These are phyloP conservation scores for Pantala flavescens DNA, from an alignment of 1,140 invertebrate genomes.

Conservation along the genomic window DNA sequence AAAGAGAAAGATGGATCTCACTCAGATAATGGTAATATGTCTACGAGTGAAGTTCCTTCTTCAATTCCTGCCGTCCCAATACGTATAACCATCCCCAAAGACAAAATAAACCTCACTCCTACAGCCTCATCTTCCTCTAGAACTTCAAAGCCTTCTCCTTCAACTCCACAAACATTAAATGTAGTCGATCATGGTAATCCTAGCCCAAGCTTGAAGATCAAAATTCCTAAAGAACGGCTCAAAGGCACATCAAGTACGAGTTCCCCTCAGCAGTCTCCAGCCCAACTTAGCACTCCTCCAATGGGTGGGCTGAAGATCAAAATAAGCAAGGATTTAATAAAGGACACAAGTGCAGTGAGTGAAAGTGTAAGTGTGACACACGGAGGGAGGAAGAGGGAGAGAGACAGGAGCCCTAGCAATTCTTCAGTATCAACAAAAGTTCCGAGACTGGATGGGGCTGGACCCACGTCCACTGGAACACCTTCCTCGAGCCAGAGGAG, in stretches of 20 bases:
- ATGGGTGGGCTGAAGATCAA: slow-evolving; percentile 26
- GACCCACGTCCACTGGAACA: slow-evolving; percentile 12
- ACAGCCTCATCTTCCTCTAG: slow-evolving; percentile 27
- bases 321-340: slow-evolving; percentile 24
- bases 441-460: slow-evolving; percentile 14
- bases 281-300: slow-evolving; percentile 23
- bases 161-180: slow-evolving; percentile 20
- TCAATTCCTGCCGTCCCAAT: slow-evolving; percentile 35
- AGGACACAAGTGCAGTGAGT: slow-evolving; percentile 20
- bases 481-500: background rate
- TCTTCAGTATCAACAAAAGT: slow-evolving; percentile 21
- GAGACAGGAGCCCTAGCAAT: slow-evolving; percentile 21
- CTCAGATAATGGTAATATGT: slow-evolving; percentile 21
- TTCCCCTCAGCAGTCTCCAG: slow-evolving; percentile 24
- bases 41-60: slow-evolving; percentile 21
- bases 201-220: slow-evolving; percentile 43
- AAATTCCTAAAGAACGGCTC: slow-evolving; percentile 50
- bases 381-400: slow-evolving; percentile 23
- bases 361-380: slow-evolving; percentile 17
- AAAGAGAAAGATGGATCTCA: slow-evolving; percentile 28
- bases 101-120: slow-evolving; percentile 40
- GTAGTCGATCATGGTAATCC: slow-evolving; percentile 27
- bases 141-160: slow-evolving; percentile 23
- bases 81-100: slow-evolving; percentile 57
- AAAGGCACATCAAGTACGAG: slow-evolving; percentile 32